Base-by-base conservation (phyloP, 2,113 vertebrate species). In the Pterocles burchelli region DNA sequence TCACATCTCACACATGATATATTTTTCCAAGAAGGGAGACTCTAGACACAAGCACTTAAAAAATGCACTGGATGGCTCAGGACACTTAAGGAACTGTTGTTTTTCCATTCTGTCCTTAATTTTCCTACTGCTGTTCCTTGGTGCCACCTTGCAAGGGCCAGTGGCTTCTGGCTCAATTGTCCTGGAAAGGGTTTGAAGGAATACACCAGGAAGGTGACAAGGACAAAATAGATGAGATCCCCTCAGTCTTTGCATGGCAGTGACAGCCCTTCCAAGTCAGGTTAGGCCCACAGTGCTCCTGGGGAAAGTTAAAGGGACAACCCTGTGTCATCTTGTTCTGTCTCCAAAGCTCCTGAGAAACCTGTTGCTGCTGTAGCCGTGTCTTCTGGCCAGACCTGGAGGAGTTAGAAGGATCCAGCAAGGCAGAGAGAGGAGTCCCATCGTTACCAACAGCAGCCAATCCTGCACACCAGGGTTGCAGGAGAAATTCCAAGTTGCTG, bases 321-420 rank as follows among this genome's bases (percentile, higher is more conserved):
- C 4, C 6, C 6, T 54, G 29, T 74, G 18, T 24, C n/a, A 21
- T 36, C 31, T 77, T 61, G 1, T 33, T 83, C 15, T 20, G 19
- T 57, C n/a, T 91, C 19, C 11, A 78, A 54, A 72, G 43, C 31
- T 61, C 13, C 81, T 62, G 28, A 84, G 73, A 79, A 94, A 49
- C 8, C 17, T 46, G 14, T 20, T 85, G 33, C 45, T 62, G 20
- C 49, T 49, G 36, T 54, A 89, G 8, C 21, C 0, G 0, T 41
- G 17, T 82, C 31, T 93, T 36, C 54, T 88, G 67, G 31, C 11
- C 61, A 73, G 67, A 73, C 6, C 6, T 76, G 54, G 28, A 71
- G 43, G 52, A 91, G 55, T 92, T 91, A 88, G 83, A 88, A 82
- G 33, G 21, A 95, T 88, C 29, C 67, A 94, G 25, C 26, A 59